These are phyloP conservation scores for Bruchidius siliquastri DNA, from an alignment of 2,888 invertebrate species.

Conservation along the genomic window DNA sequence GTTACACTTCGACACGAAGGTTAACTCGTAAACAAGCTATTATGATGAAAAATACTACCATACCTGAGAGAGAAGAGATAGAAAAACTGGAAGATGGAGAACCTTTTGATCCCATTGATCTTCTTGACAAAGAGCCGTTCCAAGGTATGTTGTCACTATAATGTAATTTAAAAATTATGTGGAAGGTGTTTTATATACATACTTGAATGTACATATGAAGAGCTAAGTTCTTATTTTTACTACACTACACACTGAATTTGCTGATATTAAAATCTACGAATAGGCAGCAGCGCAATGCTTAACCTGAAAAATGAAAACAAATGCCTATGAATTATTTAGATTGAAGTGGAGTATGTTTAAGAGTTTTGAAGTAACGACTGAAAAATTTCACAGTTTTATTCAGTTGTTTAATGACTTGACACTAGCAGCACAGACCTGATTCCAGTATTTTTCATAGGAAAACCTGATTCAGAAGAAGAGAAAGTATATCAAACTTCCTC, in stretches of 20 bases:
- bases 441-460: constrained; percentile 22
- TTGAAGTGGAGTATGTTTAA: too few species aligned
- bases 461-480: constrained; percentile 38
- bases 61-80: constrained; percentile 9
- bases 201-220: too few species aligned
- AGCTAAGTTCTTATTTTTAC: too few species aligned
- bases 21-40: constrained; percentile 51
- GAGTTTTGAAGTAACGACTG: neutral
- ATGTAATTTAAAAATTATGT: neutral
- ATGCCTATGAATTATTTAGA: too few species aligned
- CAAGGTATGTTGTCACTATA: constrained; percentile 43
- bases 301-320: too few species aligned
- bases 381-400: too few species aligned
- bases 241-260: too few species aligned
- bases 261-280: too few species aligned
- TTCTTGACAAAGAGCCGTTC: constrained; percentile 50
- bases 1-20: constrained; percentile 33
- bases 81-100: constrained; percentile 31
- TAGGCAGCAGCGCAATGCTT: too few species aligned
- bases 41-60: constrained; percentile 40
- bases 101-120: constrained; percentile 48
- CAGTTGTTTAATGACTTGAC: too few species aligned
- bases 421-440: neutral
- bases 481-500: constrained; percentile 31
- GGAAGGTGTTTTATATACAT: too few species aligned